These are phyloP conservation scores for Arrhamphus sclerolepis DNA, from an alignment of 2,797 vertebrate genomes.

Conservation along the genomic window DNA sequence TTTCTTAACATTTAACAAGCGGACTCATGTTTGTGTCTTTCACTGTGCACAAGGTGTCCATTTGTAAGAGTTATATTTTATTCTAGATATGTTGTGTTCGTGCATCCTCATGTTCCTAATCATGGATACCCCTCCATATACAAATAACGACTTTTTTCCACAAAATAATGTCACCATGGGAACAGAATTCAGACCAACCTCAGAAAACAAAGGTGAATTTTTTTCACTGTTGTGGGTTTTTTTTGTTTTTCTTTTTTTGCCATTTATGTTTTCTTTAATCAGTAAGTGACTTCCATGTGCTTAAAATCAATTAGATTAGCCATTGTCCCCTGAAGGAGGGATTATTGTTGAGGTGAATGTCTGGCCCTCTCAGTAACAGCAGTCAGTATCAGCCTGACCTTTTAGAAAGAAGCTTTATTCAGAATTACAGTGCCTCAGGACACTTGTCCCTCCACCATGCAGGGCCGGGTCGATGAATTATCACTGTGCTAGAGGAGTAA, in stretches of 20 bases:
- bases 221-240: constrained; percentile 10
- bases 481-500: constrained; percentile 56
- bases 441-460: constrained; percentile 46
- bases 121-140: constrained; percentile 44
- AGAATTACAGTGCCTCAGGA: constrained; percentile 56
- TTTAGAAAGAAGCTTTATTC: constrained; percentile 61
- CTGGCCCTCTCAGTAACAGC: constrained; percentile 32
- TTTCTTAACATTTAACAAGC: no score
- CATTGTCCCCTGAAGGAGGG: constrained; percentile 18
- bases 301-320: constrained; percentile 32
- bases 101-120: constrained; percentile 50
- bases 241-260: constrained; percentile 23
- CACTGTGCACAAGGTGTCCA: constrained; percentile 20
- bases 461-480: constrained; percentile 64
- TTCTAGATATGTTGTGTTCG: constrained; percentile 38
- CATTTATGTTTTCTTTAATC: constrained; percentile 24
- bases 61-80: constrained; percentile 22
- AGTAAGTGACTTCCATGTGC: constrained; percentile 21
- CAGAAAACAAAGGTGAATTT: constrained; percentile 45
- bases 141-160: constrained; percentile 50
- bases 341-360: constrained; percentile 23
- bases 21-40: no score
- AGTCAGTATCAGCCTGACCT: constrained; percentile 49
- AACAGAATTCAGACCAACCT: constrained; percentile 50
- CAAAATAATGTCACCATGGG: constrained; percentile 57